phyloP scores from a whole-genome alignment of 2,888 invertebrate species.

The Hyposoter didymator region DNA sequence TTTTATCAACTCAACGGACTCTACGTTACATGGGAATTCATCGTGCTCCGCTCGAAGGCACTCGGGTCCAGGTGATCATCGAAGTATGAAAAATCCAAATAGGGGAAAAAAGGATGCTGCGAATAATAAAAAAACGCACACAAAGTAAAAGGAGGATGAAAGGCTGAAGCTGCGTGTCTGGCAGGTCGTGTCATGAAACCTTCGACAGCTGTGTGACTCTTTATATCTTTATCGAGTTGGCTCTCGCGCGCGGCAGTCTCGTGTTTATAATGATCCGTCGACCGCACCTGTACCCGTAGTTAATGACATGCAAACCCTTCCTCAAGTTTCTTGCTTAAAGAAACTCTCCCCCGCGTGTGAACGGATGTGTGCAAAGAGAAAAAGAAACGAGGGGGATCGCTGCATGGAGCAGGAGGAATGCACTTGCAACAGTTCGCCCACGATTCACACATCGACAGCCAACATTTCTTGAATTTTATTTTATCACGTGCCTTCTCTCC shows the following conservation, averaged over 20 bases:
- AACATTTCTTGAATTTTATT: slow-evolving; percentile 55
- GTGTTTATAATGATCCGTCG: slow-evolving; percentile 65
- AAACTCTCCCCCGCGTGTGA: slow-evolving; percentile 16
- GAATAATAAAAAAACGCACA: slow-evolving; percentile 18
- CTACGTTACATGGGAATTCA: not conserved
- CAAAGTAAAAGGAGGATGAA: slow-evolving; percentile 49
- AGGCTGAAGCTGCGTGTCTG: slow-evolving; percentile 36
- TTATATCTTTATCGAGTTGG: slow-evolving; percentile 39
- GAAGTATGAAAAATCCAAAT: slow-evolving; percentile 31
- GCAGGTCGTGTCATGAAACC: slow-evolving; percentile 28
- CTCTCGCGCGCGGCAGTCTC: slow-evolving; percentile 14
- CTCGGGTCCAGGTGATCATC: slow-evolving; percentile 13
- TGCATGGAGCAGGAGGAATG: slow-evolving; percentile 17
- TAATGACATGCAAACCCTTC: slow-evolving; percentile 62
- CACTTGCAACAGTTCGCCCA: slow-evolving; percentile 28
- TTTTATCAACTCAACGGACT: not conserved
- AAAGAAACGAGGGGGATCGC: not conserved
- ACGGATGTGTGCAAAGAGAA: not conserved
- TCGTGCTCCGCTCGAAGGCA: slow-evolving; percentile 1
- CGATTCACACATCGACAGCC: not conserved
- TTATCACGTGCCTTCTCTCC: not conserved
- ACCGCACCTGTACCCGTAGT: slow-evolving; percentile 66
- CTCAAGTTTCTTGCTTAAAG: slow-evolving; percentile 21
- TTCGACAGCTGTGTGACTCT: slow-evolving; percentile 16
- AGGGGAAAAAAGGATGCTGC: not conserved